Conservation (phyloP, 2,113 vertebrate species). For the Bubalus kerabau region DNA sequence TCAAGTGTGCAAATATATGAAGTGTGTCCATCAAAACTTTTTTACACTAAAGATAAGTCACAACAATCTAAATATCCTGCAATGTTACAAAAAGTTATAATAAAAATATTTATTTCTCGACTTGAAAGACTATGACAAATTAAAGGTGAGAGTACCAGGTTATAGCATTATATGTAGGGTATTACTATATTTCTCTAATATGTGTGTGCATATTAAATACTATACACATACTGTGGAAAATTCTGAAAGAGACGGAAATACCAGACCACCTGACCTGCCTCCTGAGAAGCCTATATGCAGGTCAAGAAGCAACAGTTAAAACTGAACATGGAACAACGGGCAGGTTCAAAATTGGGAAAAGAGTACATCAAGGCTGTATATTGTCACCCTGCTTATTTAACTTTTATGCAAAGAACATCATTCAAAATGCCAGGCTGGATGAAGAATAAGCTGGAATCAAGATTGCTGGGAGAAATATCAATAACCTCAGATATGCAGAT, state of each 20-base stretch:
- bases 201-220: neutral
- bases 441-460: neutral
- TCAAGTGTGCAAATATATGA: neutral
- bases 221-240: neutral
- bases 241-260: neutral
- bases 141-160: neutral
- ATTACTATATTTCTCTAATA: neutral
- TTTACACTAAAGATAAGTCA: neutral
- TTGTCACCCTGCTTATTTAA: neutral
- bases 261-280: neutral
- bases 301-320: neutral
- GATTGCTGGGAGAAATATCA: neutral
- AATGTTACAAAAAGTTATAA: neutral
- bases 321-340: neutral
- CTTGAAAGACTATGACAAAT: neutral
- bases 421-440: neutral
- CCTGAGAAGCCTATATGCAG: neutral
- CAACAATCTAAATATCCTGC: neutral
- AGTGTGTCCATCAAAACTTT: neutral
- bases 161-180: neutral
- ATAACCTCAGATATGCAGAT: neutral
- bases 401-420: neutral
- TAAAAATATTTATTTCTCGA: neutral
- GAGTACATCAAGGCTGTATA: neutral
- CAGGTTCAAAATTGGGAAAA: neutral